Base-by-base conservation (phyloP, 2,113 vertebrate genomes). In the Syngnathoides biaculeatus region DNA sequence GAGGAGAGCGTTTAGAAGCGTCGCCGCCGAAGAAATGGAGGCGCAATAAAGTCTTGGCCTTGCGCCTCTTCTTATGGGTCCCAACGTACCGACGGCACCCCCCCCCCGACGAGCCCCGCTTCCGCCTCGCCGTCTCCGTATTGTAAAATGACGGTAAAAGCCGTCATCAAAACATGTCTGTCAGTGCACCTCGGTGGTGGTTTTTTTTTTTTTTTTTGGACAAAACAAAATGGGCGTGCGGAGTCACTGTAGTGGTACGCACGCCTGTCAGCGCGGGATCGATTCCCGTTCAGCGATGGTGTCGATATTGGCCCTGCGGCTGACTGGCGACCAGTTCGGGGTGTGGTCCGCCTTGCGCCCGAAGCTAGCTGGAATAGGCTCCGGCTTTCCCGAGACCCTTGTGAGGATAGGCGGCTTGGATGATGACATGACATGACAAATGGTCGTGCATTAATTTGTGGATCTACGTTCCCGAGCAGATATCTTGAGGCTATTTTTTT, bases 11-110 rank as follows among this genome's bases (percentile, higher is more conserved):
- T 80, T 72, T 83, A 79, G 68, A 75, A 83, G 84, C 77, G 83
- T 94, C 81, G 70, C 82, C 73, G 64, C 71, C 69, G 80, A 74
- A 82, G 78, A 77, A 92, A 0, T 91, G 92, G 82, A 94, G 90
- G 89, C 69, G 66, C 75, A 77, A 81, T 81, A 75, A 83, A 95
- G 84, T 69, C 58, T 69, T 73, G 64, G 79, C 73, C 75, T 82
- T 84, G 72, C 57, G 53, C 74, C 69, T 73, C 59, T 72, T 69
- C 79, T 82, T 77, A 81, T 48, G 60, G 73, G 56, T 81, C 77
- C 81, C 81, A 53, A 39, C 40, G 57, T 66, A 73, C 74, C 69
- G 13, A 35, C 4, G 39, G 71, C 71, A 76, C 71, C 78, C 78
- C 71, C 78, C 78, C 48, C 78, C 77, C 59, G 24, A 39, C 43